Percentiles rank a stretch among this genome's conserved stretches.
Conservation (phyloP, 2,888 invertebrate genomes). For the Blastobasis lacticolella region DNA sequence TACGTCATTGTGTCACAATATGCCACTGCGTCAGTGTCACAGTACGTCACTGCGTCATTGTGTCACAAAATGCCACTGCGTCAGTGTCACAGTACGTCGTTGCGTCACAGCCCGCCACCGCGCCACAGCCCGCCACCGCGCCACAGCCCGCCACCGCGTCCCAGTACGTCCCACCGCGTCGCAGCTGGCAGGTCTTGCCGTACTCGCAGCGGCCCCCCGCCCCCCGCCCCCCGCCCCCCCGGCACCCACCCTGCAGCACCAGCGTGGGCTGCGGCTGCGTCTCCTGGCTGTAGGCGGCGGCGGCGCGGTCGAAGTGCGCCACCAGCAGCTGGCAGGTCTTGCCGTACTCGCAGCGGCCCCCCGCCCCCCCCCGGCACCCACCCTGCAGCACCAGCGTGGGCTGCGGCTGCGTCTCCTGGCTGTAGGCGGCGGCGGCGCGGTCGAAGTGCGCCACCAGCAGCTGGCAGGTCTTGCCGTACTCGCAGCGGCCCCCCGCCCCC, state of each 20-base stretch:
- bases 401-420: constrained; percentile 26
- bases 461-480: not conserved
- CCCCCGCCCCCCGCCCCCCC: too few relatives aligned
- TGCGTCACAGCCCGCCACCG: too few relatives aligned
- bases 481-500: not conserved
- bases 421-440: constrained; percentile 76
- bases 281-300: constrained; percentile 78
- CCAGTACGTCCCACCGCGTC: too few relatives aligned
- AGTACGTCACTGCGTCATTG: too few relatives aligned
- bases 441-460: not conserved
- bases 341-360: not conserved
- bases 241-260: constrained; percentile 4
- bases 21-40: too few relatives aligned
- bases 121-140: too few relatives aligned
- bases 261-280: constrained; percentile 11
- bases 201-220: not conserved
- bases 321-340: not conserved
- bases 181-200: not conserved
- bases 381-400: constrained; percentile 10
- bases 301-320: not conserved
- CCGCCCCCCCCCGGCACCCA: constrained; percentile 70
- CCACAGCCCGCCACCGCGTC: too few relatives aligned
- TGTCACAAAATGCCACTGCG: too few relatives aligned
- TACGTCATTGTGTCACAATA: too few relatives aligned
- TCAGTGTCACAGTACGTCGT: too few relatives aligned